Conservation (phyloP, 2,797 vertebrate genomes). For the Artibeus jamaicensis region DNA sequence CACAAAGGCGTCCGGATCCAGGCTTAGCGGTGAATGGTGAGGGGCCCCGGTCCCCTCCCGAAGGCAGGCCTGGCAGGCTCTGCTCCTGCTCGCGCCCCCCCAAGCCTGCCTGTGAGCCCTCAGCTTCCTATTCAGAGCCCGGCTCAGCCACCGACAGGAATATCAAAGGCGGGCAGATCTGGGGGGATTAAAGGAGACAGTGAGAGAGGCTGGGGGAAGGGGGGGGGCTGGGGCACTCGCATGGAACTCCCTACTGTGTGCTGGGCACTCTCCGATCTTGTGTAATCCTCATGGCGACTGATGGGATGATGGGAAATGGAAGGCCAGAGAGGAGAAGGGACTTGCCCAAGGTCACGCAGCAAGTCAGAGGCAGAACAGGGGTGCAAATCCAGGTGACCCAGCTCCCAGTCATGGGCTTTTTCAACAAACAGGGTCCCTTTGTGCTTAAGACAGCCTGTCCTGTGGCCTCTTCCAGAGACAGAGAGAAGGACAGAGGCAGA, state of each 20-base stretch:
- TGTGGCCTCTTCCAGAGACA: background rate
- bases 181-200: background rate
- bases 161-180: conserved; percentile 5
- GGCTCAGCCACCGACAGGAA: background rate
- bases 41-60: background rate
- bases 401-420: background rate
- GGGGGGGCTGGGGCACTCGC: too few species aligned
- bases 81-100: background rate
- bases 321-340: background rate
- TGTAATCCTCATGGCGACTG: fast-evolving
- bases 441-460: background rate
- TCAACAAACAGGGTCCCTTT: background rate
- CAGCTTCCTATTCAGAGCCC: background rate
- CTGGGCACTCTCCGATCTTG: background rate
- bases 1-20: conserved; percentile 58
- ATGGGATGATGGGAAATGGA: background rate
- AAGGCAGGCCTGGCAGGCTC: background rate
- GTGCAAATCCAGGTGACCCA: background rate
- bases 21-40: conserved; percentile 63
- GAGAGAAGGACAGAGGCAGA: background rate
- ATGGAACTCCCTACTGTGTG: background rate
- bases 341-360: background rate
- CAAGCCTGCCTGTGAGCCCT: background rate
- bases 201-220: background rate
- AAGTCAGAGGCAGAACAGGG: background rate